These are phyloP conservation scores for Trissolcus brochymenae DNA, from an alignment of 2,888 invertebrate species.

Conservation along the genomic window DNA sequence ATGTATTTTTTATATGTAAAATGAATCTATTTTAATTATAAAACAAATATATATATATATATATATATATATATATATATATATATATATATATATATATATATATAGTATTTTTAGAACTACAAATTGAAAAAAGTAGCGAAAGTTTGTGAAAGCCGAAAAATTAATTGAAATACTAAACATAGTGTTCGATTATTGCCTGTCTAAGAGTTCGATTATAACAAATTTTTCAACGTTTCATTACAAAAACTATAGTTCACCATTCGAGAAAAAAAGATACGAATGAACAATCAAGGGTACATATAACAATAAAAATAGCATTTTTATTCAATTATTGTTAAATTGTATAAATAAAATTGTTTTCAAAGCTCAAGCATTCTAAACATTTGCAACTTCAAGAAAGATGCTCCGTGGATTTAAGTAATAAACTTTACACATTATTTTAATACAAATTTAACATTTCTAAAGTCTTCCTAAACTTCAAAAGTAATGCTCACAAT, in stretches of 20 bases:
- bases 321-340: conserved; percentile 1
- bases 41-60: conserved; percentile 4
- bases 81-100: conserved; percentile 11
- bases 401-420: no score
- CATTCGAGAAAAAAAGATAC: not conserved
- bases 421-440: no score
- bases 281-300: conserved; percentile 2
- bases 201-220: conserved; percentile 43
- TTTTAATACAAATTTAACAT: no score
- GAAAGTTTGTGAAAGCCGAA: conserved; percentile 10
- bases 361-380: no score
- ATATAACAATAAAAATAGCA: conserved; percentile 8
- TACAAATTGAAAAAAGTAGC: conserved; percentile 12
- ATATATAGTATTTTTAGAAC: conserved; percentile 22
- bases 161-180: conserved; percentile 18
- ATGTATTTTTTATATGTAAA: conserved; percentile 7
- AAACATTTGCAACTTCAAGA: no score
- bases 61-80: conserved; percentile 14
- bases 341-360: not conserved
- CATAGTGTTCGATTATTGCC: conserved; percentile 44
- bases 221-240: conserved; percentile 23
- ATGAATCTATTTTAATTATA: conserved; percentile 1
- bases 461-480: no score
- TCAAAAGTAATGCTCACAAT: no score
- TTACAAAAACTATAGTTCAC: conserved; percentile 3